Conservation (phyloP, 1,140 invertebrate species). For the Papilio helenus region DNA sequence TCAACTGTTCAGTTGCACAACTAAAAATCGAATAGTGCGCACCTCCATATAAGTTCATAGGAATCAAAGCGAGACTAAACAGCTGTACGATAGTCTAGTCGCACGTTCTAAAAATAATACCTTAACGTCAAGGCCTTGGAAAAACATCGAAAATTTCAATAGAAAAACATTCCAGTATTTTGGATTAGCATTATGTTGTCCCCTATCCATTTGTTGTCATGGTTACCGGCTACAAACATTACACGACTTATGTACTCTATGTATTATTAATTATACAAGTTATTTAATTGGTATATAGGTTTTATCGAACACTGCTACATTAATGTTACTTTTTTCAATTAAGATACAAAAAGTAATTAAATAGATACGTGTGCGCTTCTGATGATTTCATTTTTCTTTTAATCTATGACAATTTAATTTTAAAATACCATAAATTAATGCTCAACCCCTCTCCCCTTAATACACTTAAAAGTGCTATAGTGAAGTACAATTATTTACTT, state of each 20-base stretch:
- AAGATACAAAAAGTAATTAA: too few species aligned
- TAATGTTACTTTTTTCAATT: too few species aligned
- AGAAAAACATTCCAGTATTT: background rate
- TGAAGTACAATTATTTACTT: background rate
- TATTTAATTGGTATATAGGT: background rate
- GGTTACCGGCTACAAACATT: conserved; percentile 25
- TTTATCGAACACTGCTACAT: background rate
- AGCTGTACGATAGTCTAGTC: too few species aligned
- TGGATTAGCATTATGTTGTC: conserved; percentile 21
- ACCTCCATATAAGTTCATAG: too few species aligned
- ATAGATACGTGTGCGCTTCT: too few species aligned
- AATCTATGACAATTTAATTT: background rate
- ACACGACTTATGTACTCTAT: background rate
- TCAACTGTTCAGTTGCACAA: too few species aligned
- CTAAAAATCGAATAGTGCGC: too few species aligned
- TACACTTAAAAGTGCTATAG: background rate
- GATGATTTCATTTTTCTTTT: too few species aligned
- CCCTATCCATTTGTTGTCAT: conserved; percentile 1
- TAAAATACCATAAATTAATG: background rate
- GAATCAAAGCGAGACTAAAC: too few species aligned
- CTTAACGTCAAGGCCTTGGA: background rate
- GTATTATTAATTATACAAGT: background rate
- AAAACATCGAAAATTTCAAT: background rate
- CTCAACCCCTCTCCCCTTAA: too few species aligned
- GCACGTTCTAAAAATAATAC: background rate